phyloP scores from a whole-genome alignment of 1,140 invertebrate species.

The Nephila pilipes region DNA sequence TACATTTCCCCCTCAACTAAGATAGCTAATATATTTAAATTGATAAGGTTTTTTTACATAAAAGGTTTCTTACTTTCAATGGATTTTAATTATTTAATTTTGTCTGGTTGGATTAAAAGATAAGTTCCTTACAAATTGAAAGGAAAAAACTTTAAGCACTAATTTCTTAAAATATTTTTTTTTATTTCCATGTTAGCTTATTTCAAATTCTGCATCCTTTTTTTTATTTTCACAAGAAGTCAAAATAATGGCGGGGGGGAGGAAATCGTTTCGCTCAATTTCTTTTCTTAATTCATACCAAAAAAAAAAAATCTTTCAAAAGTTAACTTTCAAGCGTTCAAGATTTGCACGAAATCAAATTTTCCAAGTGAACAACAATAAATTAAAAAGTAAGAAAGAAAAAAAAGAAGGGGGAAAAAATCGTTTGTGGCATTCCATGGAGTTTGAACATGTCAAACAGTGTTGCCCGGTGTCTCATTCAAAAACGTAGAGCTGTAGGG shows the following conservation, averaged over 20 bases:
- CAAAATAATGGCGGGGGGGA: background rate
- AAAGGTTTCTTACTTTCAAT: too few relatives aligned
- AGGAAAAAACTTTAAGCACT: too few relatives aligned
- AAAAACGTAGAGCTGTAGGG: background rate
- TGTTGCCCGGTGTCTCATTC: conserved; percentile 47
- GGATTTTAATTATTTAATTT: too few relatives aligned
- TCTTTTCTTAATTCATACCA: conserved; percentile 1
- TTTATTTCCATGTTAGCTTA: too few relatives aligned
- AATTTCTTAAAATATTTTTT: too few relatives aligned
- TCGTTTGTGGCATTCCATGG: conserved; percentile 8
- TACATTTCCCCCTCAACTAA: too few relatives aligned
- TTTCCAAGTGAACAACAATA: conserved; percentile 24
- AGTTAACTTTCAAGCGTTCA: conserved; percentile 23
- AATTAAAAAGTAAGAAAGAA: conserved; percentile 7
- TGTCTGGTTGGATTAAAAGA: too few relatives aligned
- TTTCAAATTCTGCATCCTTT: too few relatives aligned
- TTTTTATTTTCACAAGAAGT: too few relatives aligned
- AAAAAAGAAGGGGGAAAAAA: background rate
- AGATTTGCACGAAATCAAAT: conserved; percentile 30
- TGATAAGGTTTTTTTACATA: too few relatives aligned
- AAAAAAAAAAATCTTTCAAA: background rate
- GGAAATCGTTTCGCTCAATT: background rate
- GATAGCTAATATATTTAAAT: too few relatives aligned
- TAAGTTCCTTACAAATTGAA: too few relatives aligned
- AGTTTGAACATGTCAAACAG: conserved; percentile 45